Evolutionary conservation across 2,113 vertebrate species (phyloP), one percentile per base, ranked within the genome.

Genomic region (Penelope pileata): DNA sequence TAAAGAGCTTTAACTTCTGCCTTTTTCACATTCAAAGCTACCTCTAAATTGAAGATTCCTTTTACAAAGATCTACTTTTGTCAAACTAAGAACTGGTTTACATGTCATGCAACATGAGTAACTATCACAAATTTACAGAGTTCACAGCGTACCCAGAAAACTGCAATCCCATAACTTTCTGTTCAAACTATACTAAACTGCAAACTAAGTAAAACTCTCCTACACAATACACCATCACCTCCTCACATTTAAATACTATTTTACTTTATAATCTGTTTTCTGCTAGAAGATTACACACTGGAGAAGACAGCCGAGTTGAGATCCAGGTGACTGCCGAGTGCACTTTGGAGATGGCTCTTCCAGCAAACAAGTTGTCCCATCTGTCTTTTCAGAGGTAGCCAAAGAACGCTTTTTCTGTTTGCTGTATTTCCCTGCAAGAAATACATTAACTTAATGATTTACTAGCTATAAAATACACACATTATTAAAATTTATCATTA

Each of bases 291-390:
- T 94, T 92, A 97, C 98, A 69, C 72, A 98, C 98, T 97, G 98
- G 75, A 98, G 81, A 27, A 97, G 83, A 90, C 97, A 95, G 90
- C 5, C 95, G 78, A 14, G 36, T 36, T 95, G 96, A 50, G 97
- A 77, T 95, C 95, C 97, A 87, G 96, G 88, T 74, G 98, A 98
- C 77, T 92, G 96, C 86, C 97, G 97, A 67, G 96, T 85, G 69
- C 93, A 94, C 86, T 98, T 98, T 30, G 97, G 96, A 94, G 98
- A 96, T 4, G 98, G 98, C 29, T 98, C 98, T 87, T 98, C 98
- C 92, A 97, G 87, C 72, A 98, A 95, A 93, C 94, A 92, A 42
- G 91, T 66, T 86, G 94, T 90, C 60, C 96, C 95, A 69, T 91
- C 92, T 80, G 80, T 75, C 42, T 92, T 97, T 81, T 96, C 97